Percentiles rank a stretch among this genome's conserved stretches.
Evolutionary conservation across 2,888 invertebrate species (phyloP).

Genomic region (Athetis lepigone): DNA sequence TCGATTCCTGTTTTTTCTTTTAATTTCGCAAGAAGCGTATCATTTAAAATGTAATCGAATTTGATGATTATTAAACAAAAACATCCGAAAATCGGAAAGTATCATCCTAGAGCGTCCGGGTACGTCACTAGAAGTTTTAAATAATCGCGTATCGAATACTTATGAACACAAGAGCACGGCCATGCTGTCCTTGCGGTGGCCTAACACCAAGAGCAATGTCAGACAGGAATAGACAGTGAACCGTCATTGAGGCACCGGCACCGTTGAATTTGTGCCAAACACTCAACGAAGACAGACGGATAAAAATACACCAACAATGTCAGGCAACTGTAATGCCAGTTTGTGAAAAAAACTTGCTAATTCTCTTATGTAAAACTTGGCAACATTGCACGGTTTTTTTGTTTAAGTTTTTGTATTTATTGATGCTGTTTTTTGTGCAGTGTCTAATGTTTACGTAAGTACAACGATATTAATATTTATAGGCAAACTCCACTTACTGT

Average conservation of each 20-base stretch:
- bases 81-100: conserved; percentile 2
- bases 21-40: background rate
- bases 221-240: conserved; percentile 81
- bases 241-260: conserved; percentile 77
- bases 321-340: conserved; percentile 59
- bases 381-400: conserved; percentile 39
- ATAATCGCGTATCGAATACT: conserved; percentile 32
- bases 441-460: conserved; percentile 30
- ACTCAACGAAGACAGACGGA: conserved; percentile 71
- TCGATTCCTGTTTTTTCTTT: conserved; percentile 24
- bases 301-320: conserved; percentile 80
- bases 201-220: conserved; percentile 84
- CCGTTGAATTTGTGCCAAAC: conserved; percentile 82
- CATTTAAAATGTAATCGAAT: conserved; percentile 3
- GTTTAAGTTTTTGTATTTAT: conserved; percentile 29
- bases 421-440: conserved; percentile 31
- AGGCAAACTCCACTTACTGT: background rate
- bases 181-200: conserved; percentile 71
- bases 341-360: conserved; percentile 69
- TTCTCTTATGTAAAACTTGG: conserved; percentile 68
- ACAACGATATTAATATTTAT: conserved; percentile 27
- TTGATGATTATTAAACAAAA: conserved; percentile 27
- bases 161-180: conserved; percentile 59
- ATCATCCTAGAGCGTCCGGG: background rate
- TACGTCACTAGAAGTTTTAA: conserved; percentile 30